phyloP scores from a whole-genome alignment of 2,797 vertebrate genomes.

The Tragopan temminckii region DNA sequence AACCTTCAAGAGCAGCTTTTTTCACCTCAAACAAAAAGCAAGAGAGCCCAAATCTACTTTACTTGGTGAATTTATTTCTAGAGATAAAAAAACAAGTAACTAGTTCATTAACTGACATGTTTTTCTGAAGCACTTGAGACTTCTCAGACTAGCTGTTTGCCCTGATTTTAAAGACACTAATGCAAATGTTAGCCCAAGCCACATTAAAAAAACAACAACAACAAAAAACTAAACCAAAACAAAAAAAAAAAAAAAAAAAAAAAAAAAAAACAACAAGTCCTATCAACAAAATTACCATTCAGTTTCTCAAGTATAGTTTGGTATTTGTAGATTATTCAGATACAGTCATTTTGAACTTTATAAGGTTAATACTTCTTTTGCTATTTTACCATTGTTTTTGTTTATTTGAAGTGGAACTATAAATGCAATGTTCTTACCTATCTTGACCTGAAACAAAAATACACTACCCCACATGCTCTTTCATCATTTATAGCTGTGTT shows the following conservation, averaged over 20 bases:
- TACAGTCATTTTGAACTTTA: background rate
- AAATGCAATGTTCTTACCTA: background rate
- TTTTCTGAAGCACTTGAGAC: background rate
- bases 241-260: background rate
- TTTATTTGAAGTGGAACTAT: background rate
- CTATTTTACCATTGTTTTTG: background rate
- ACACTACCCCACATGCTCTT: background rate
- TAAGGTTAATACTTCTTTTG: background rate
- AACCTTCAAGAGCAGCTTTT: background rate
- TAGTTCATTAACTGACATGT: background rate
- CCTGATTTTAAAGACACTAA: background rate
- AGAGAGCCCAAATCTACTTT: background rate
- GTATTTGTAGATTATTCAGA: background rate
- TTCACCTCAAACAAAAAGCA: background rate
- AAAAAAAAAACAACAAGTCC: background rate
- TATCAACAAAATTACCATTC: background rate
- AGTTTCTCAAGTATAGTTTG: background rate
- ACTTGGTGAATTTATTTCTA: background rate
- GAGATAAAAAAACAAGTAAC: background rate
- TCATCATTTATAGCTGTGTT: background rate
- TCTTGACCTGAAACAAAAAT: background rate
- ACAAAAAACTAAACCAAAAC: no score
- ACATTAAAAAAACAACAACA: no score
- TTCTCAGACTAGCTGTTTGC: background rate
- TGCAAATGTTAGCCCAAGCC: background rate